Evolutionary conservation across 2,888 invertebrate genomes (phyloP).

Genomic region (Amphipoea oculea): DNA sequence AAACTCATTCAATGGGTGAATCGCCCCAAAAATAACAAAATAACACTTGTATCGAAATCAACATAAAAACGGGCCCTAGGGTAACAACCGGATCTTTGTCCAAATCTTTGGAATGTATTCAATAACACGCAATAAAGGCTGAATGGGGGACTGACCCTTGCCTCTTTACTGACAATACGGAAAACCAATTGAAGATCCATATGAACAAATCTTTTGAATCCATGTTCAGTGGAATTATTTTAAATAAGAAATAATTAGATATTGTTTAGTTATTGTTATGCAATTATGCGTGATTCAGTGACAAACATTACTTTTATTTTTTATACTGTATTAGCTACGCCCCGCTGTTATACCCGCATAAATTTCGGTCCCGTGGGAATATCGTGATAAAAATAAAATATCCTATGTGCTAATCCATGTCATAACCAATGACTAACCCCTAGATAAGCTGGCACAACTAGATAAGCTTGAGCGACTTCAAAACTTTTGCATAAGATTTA

Average conservation of each 20-base stretch:
- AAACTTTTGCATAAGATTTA: too few species aligned
- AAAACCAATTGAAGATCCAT: constrained; percentile 31
- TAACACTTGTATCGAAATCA: constrained; percentile 60
- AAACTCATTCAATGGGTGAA: not conserved
- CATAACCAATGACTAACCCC: too few species aligned
- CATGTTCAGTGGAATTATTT: not conserved
- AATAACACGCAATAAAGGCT: constrained; percentile 64
- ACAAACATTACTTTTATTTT: too few species aligned
- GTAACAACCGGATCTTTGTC: constrained; percentile 68
- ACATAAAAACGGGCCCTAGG: constrained; percentile 49
- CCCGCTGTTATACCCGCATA: too few species aligned
- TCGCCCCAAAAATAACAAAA: constrained; percentile 25
- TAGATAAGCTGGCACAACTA: too few species aligned
- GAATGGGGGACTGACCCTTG: constrained; percentile 67
- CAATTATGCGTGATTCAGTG: not conserved
- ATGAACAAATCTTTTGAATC: constrained; percentile 26
- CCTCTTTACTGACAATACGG: constrained; percentile 53
- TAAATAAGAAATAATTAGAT: not conserved
- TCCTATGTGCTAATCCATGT: too few species aligned
- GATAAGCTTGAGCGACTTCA: too few species aligned
- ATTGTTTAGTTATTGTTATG: not conserved
- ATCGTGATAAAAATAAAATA: too few species aligned
- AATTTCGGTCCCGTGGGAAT: too few species aligned
- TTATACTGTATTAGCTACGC: too few species aligned
- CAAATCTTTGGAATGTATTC: constrained; percentile 73